These are phyloP conservation scores for Thaleichthys pacificus DNA, from an alignment of 2,797 vertebrate genomes.

Conservation along the genomic window DNA sequence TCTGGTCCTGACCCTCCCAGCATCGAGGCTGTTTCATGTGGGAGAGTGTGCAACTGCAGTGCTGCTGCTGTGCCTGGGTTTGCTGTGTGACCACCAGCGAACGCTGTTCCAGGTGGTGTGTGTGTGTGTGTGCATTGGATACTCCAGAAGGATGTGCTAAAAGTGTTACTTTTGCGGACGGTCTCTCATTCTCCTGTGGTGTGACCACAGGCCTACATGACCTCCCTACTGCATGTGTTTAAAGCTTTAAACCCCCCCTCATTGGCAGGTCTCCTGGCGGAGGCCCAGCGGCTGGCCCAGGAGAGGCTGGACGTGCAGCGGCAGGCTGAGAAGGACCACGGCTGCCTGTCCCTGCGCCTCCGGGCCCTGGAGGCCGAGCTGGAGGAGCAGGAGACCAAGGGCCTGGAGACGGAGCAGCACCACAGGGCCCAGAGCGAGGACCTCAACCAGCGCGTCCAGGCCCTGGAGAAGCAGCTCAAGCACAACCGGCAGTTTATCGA, in stretches of 20 bases:
- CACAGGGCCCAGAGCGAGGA: constrained; percentile 78
- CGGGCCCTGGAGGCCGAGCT: constrained; percentile 84
- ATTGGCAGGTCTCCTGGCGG: constrained; percentile 79
- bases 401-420: constrained; percentile 74
- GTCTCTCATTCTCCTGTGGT: neutral
- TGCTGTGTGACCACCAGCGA: too few relatives aligned
- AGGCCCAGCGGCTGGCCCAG: constrained; percentile 81
- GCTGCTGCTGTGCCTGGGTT: neutral
- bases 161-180: neutral
- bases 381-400: constrained; percentile 85
- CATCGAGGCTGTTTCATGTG: neutral
- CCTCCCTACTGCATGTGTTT: neutral
- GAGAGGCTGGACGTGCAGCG: constrained; percentile 86
- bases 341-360: constrained; percentile 80
- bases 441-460: constrained; percentile 83
- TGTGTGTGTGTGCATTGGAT: neutral
- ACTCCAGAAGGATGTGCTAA: too few relatives aligned
- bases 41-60: too few relatives aligned
- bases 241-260: neutral
- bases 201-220: neutral
- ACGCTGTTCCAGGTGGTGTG: neutral
- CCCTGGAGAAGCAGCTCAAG: constrained; percentile 93
- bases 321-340: constrained; percentile 89
- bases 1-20: constrained; percentile 6
- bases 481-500: constrained; percentile 94